Base-by-base conservation (phyloP, 1,140 invertebrate species). In the Scaptomyza graminum region DNA sequence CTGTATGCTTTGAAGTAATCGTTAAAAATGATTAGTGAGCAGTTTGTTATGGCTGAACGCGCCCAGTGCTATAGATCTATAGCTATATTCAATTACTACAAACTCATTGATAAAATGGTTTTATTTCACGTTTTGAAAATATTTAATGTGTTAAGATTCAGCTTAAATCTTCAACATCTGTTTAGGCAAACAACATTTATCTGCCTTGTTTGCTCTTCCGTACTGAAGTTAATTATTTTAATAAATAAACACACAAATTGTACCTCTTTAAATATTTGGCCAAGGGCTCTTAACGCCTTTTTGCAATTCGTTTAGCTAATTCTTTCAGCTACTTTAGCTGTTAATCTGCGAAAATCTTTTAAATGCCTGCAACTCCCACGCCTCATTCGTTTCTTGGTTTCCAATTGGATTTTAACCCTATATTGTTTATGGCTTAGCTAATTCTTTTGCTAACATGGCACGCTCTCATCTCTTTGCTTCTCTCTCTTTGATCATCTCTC, bases 361-460 rank as follows among this genome's bases (percentile, higher is more conserved):
- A 22, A 22, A 22, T 22, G 18, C 18, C 1, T 22, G 18, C 18
- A 22, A 22, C 18, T 22, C 18, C 18, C 18, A 22, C 0, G 28
- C 28, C 28, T 31, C 28, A 31, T 6, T 6, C 28, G 28, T 31
- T 31, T 31, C 28, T 7, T 31, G 28, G 28, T 57, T 25, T 12
- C 43, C 22, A 25, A 50, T 15, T 8, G 18, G 18, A n/a, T n/a
- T 18, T 22, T 11, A 9, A 22, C 9, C 52, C 39, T 34, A 11
- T 25, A 13, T 18, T 51, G 31, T 41, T n/a, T n/a, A 51, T 50
- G 25, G 22, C 34, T 37, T 16, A 16, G 5, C 44, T 34, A 57
- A 56, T 77, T 50, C 69, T 74, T 46, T 39, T 16, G 54, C 41
- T 64, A 49, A 65, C 50, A 64, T 59, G 70, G 66, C 79, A 31